Base-by-base conservation (phyloP, 1,140 invertebrate genomes). In the Drosophila subpulchrella region DNA sequence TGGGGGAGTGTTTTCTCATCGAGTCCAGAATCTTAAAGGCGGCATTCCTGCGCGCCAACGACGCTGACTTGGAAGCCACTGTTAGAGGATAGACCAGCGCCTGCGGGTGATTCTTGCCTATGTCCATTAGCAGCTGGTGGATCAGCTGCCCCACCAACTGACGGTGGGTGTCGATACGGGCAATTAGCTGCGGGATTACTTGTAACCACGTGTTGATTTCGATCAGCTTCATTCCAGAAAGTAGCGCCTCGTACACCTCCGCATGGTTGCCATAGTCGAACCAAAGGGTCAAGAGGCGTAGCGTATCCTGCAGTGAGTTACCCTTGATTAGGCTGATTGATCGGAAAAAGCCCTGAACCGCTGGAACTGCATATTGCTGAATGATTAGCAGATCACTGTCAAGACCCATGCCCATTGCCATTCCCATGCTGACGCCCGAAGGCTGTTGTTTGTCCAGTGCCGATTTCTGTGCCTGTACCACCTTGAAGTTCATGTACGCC, bases 201-300 rank as follows among this genome's bases (percentile, higher is more conserved):
- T 99, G 98, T 2, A 99, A 93, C 99, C 99, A 99, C 11, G 98
- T 99, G 83, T 99, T 98, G 61, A 99, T 98, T 83, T 99, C 97
- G 34, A 99, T 98, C 0, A 96, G 95, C 73, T 97, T 95, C 46
- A 99, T 96, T 0, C 98, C 98, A 75, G 99, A 98, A 0, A 96
- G 94, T 15, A 99, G 95, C 0, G 98, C 97, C 61, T 99, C 97
- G 89, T 98, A 97, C 0, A 99, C 98, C 90, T 98, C 97, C 0
- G 96, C 94, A 93, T 97, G 96, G 70, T 99, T 97, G 0, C 98
- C 98, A 86, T 98, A 98, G 85, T 99, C 98, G 90, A 99, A 99
- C 97, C 98, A 99, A 0, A 99, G 92, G 0, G 98, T 99, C 7
- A 99, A 91, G 5, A 99, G 92, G 17, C 99, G 95, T 6, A 99